Conservation (phyloP, 1,140 invertebrate genomes). For the Liolophura sinensis region DNA sequence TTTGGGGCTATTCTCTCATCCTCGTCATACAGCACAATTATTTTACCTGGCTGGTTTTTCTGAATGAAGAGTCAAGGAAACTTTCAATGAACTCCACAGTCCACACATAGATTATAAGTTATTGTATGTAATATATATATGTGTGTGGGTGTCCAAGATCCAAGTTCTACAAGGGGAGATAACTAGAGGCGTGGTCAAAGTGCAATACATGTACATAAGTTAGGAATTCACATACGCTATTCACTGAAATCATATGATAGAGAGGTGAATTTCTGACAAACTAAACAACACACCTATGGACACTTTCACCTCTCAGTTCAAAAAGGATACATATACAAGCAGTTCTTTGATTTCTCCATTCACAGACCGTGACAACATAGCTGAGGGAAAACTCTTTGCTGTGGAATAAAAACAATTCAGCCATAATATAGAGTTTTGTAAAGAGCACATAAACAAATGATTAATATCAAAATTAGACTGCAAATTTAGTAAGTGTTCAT, state of each 20-base stretch:
- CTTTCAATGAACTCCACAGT: no score
- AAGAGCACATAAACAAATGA: neutral
- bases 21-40: slow-evolving; percentile 64
- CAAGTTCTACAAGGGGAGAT: no score
- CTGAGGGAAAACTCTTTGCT: slow-evolving; percentile 58
- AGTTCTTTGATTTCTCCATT: slow-evolving; percentile 61
- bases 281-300: no score
- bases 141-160: neutral
- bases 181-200: no score
- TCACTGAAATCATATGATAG: no score
- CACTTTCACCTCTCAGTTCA: no score
- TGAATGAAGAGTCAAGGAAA: slow-evolving; percentile 31
- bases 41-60: slow-evolving; percentile 60
- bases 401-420: slow-evolving; percentile 24
- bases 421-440: neutral
- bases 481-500: no score
- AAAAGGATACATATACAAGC: slow-evolving; percentile 58
- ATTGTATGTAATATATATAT: neutral
- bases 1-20: slow-evolving; percentile 58
- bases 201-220: no score
- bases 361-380: slow-evolving; percentile 56
- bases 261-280: no score
- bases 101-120: no score
- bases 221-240: no score
- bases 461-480: neutral